Percentiles rank a stretch among this genome's conserved stretches.
These are phyloP conservation scores for Gastracanthus pulcherrimus DNA, from an alignment of 2,888 invertebrate genomes.

Conservation along the genomic window DNA sequence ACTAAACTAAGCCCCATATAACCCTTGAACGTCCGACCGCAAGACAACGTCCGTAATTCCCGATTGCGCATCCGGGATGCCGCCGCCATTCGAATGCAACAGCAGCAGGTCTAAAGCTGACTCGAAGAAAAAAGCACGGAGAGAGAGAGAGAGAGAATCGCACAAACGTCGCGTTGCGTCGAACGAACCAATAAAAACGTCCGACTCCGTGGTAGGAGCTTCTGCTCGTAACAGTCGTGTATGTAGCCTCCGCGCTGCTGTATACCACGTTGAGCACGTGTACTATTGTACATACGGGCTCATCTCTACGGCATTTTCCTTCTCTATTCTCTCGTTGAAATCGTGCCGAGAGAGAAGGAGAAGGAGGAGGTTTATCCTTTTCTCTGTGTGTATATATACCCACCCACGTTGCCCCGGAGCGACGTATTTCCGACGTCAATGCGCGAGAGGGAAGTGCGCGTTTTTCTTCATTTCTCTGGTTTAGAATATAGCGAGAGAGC, in stretches of 20 bases:
- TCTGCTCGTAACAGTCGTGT: neutral
- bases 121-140: neutral
- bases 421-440: neutral
- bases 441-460: no score
- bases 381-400: neutral
- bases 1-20: neutral
- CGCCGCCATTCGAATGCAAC: neutral
- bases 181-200: slow-evolving; percentile 14
- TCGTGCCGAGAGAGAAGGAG: neutral
- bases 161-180: slow-evolving; percentile 1
- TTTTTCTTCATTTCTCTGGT: slow-evolving; percentile 1
- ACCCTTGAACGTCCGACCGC: neutral
- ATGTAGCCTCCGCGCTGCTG: neutral
- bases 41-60: neutral
- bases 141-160: neutral
- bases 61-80: slow-evolving; percentile 4
- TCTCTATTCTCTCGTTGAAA: neutral
- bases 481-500: no score
- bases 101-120: neutral
- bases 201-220: neutral
- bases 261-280: neutral
- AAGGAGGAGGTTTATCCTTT: neutral
- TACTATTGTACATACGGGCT: neutral
- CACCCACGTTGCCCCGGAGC: slow-evolving; percentile 21
- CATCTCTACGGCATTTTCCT: neutral